Percentiles rank a stretch among this genome's conserved stretches.
phyloP scores from a whole-genome alignment of 2,888 invertebrate species.

The Xylophagus ater region DNA sequence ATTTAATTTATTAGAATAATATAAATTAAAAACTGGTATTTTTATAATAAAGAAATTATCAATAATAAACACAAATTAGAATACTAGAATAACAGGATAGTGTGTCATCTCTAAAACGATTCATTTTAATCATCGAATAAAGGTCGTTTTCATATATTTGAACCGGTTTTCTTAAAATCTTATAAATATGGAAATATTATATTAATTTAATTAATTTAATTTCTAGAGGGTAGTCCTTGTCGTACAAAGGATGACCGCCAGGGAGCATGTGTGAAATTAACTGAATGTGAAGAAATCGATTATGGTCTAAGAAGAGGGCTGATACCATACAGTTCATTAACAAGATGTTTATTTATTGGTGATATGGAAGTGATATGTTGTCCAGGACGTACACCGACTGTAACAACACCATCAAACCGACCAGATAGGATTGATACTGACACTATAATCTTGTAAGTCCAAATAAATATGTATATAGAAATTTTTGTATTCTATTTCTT shows the following conservation, averaged over 20 bases:
- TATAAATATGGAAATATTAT: too few species aligned
- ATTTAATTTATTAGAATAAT: too few species aligned
- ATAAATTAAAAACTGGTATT: too few species aligned
- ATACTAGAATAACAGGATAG: too few species aligned
- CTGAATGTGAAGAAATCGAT: slow-evolving; percentile 20
- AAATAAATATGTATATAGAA: not conserved
- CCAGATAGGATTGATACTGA: not conserved
- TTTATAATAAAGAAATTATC: too few species aligned
- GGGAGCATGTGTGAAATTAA: slow-evolving; percentile 24
- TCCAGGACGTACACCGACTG: slow-evolving; percentile 17
- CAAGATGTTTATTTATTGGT: slow-evolving; percentile 24
- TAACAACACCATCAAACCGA: not conserved
- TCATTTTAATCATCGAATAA: too few species aligned
- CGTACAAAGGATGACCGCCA: slow-evolving; percentile 7
- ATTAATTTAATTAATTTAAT: slow-evolving; percentile 7
- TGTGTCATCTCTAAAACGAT: too few species aligned
- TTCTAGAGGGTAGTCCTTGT: slow-evolving; percentile 17
- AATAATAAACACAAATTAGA: too few species aligned
- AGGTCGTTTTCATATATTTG: too few species aligned
- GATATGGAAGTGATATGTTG: slow-evolving; percentile 29
- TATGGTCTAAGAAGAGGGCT: slow-evolving; percentile 18
- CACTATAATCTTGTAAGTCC: slow-evolving; percentile 4
- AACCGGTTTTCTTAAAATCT: too few species aligned
- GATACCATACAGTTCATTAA: slow-evolving; percentile 20
- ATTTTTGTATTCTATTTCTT: not conserved